phyloP scores from a whole-genome alignment of 2,888 invertebrate genomes.

The Palloptera scutellata region DNA sequence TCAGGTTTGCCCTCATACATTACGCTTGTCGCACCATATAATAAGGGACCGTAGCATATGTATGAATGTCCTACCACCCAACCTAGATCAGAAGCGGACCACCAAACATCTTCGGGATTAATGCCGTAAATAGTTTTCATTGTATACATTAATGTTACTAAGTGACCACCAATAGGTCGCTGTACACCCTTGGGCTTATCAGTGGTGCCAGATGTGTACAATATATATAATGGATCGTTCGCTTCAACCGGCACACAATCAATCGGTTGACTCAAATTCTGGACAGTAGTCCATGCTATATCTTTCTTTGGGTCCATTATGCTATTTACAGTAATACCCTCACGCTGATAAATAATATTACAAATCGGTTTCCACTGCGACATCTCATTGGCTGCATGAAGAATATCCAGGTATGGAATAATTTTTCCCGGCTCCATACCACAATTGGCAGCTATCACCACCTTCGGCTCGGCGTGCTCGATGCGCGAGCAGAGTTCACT shows the following conservation, averaged over 20 bases:
- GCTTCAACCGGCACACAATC: conserved; percentile 88
- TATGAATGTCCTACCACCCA: conserved; percentile 97
- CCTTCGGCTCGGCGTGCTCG: conserved; percentile 86
- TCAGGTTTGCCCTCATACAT: conserved; percentile 95
- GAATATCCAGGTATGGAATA: conserved; percentile 66
- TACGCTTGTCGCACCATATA: conserved; percentile 80
- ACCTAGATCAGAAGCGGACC: conserved; percentile 76
- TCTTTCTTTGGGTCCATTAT: conserved; percentile 73
- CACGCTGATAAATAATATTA: conserved; percentile 85
- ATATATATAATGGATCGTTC: conserved; percentile 88
- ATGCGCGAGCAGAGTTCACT: conserved; percentile 86
- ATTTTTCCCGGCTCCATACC: conserved; percentile 89
- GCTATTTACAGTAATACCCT: conserved; percentile 70
- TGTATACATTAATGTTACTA: conserved; percentile 85
- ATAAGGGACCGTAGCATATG: conserved; percentile 89
- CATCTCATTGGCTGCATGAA: conserved; percentile 73
- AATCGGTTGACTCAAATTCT: conserved; percentile 72
- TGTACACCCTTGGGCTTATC: conserved; percentile 81
- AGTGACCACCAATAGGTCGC: conserved; percentile 87
- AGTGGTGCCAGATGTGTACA: conserved; percentile 92
- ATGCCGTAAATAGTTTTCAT: conserved; percentile 85
- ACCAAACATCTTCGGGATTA: conserved; percentile 86
- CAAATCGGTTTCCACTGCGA: conserved; percentile 77
- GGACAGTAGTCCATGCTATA: conserved; percentile 79
- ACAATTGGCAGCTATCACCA: conserved; percentile 89